Conservation (phyloP, 1,140 invertebrate genomes). For the Drosophila tsacasi region DNA sequence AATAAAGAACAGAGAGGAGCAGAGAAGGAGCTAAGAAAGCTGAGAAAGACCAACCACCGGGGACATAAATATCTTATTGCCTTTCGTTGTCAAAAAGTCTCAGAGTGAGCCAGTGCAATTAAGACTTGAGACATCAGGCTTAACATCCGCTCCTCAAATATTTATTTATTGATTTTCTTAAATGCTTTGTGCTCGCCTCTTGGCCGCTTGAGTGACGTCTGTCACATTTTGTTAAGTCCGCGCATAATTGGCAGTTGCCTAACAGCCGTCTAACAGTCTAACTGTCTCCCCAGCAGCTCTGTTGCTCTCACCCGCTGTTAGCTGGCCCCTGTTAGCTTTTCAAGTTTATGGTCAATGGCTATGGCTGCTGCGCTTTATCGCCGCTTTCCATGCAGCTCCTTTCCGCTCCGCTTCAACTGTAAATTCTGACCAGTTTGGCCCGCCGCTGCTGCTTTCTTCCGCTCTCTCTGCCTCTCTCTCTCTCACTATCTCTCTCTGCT, state of each 20-base stretch:
- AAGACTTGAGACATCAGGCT: constrained; percentile 39
- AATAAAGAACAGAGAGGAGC: constrained; percentile 7
- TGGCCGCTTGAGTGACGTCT: constrained; percentile 64
- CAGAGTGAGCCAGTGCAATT: constrained; percentile 26
- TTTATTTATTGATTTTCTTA: constrained; percentile 77
- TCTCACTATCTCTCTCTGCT: constrained; percentile 25
- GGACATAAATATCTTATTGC: constrained; percentile 69
- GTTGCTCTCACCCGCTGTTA: constrained; percentile 30
- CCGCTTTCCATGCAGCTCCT: constrained; percentile 30
- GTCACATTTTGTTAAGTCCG: constrained; percentile 68
- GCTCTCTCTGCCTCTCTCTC: not conserved
- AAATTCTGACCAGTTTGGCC: constrained; percentile 33
- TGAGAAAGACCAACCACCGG: not conserved
- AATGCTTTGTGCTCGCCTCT: constrained; percentile 59
- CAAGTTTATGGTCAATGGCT: constrained; percentile 52
- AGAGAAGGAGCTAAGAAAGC: not conserved
- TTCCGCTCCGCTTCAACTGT: constrained; percentile 20
- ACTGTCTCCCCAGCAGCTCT: constrained; percentile 7
- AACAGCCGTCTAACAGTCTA: constrained; percentile 10
- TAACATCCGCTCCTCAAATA: constrained; percentile 59
- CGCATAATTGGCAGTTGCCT: constrained; percentile 39
- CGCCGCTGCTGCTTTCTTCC: constrained; percentile 13
- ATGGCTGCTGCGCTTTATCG: constrained; percentile 11
- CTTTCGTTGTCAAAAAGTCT: constrained; percentile 21
- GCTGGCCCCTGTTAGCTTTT: constrained; percentile 10